These are phyloP conservation scores for Eledona agricola DNA, from an alignment of 2,888 invertebrate genomes.

Conservation along the genomic window DNA sequence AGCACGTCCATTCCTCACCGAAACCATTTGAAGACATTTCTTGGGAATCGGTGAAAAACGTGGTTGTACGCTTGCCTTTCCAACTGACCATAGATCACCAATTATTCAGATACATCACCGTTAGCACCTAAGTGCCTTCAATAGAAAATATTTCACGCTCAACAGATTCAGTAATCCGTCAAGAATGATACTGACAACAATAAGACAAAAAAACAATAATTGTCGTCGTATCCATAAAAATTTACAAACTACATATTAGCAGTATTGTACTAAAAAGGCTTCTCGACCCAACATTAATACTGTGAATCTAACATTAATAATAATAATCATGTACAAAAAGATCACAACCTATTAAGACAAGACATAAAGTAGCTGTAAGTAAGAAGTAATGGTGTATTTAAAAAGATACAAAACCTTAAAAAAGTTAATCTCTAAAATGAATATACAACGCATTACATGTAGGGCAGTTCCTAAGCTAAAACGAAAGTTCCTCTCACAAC, in stretches of 20 bases:
- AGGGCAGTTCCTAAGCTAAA: constrained; percentile 37
- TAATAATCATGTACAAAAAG: constrained; percentile 30
- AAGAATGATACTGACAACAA: constrained; percentile 47
- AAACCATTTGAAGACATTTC: constrained; percentile 38
- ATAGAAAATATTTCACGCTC: too few relatives aligned
- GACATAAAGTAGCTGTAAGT: constrained; percentile 9
- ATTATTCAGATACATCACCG: too few relatives aligned
- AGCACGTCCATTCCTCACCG: constrained; percentile 48
- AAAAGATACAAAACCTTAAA: constrained; percentile 28
- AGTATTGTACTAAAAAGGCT: constrained; percentile 42
- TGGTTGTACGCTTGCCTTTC: too few relatives aligned
- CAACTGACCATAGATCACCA: too few relatives aligned
- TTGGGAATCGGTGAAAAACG: too few relatives aligned
- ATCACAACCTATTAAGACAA: constrained; percentile 34
- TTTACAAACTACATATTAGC: constrained; percentile 29
- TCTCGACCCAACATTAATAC: constrained; percentile 33
- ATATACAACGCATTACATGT: constrained; percentile 17
- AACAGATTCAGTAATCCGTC: too few relatives aligned
- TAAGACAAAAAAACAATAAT: constrained; percentile 42
- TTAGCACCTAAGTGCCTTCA: too few relatives aligned
- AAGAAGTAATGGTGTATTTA: constrained; percentile 11
- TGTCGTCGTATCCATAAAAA: constrained; percentile 45
- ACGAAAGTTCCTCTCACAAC: constrained; percentile 55
- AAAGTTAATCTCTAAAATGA: constrained; percentile 28
- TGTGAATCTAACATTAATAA: constrained; percentile 29